Evolutionary conservation across 2,797 vertebrate genomes (phyloP).

Genomic region (Sciurus carolinensis): DNA sequence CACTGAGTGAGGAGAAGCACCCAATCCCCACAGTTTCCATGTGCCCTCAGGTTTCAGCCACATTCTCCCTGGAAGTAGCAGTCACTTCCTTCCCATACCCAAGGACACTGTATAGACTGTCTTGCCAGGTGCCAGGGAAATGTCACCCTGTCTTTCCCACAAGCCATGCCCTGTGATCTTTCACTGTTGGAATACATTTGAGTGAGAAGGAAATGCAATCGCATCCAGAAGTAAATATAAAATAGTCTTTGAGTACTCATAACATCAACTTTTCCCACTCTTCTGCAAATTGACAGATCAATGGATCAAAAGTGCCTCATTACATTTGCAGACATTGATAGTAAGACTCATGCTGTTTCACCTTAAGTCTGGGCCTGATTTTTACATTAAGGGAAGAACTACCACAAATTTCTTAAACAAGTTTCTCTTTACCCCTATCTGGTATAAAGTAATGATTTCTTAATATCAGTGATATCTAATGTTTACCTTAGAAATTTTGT

Average conservation of each 20-base stretch:
- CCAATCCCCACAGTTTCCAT: background rate
- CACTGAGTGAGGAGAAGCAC: background rate
- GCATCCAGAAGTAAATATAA: slow-evolving; percentile 32
- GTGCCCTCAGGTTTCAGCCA: background rate
- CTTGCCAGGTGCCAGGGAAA: background rate
- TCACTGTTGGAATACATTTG: background rate
- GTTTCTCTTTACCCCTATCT: background rate
- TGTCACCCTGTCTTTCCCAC: background rate
- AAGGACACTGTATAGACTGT: background rate
- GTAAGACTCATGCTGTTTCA: background rate
- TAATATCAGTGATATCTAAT: background rate
- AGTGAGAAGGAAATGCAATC: slow-evolving; percentile 8
- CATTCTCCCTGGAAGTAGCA: background rate
- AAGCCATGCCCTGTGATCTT: background rate
- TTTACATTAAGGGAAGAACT: background rate
- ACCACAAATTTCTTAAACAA: slow-evolving; percentile 10
- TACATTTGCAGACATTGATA: background rate
- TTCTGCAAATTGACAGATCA: background rate
- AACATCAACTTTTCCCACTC: background rate
- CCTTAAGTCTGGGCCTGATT: slow-evolving; percentile 1
- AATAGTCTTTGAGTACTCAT: background rate
- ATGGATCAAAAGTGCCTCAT: background rate
- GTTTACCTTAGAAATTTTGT: background rate
- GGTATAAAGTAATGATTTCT: background rate
- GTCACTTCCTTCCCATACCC: background rate